Evolutionary conservation across 2,888 invertebrate genomes (phyloP), one percentile per base, ranked within the genome.

Genomic region (Elmis aenea): DNA sequence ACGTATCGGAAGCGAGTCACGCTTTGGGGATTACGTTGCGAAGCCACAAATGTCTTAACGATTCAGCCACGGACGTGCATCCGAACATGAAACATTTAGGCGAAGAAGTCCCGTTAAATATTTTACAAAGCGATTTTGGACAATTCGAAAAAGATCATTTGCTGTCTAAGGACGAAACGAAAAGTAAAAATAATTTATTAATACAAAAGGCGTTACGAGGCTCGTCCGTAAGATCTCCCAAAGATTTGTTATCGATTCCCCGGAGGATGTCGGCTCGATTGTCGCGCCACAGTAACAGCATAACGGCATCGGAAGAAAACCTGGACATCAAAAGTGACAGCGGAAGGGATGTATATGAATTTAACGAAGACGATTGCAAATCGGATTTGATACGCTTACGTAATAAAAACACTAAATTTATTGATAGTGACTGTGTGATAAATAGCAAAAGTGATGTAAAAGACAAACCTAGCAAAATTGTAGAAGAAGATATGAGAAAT

Each of bases 41-140:
- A 50, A 80, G 75, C 66, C 79, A 79, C 57, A 77, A 76, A 64
- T 71, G 75, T 45, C 69, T 79, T 25, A 58, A 50, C 26, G 64
- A 64, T 42, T 50, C 53, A 2, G 44, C 33, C 3, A 2, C 10
- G 6, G 40, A 40, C 5, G 18, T 6, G 18, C 5, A 5, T 18
- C 18, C 5, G 18, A 18, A 6, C 18, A 8, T 8, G 8, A 8
- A 18, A 18, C 18, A 8, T 5, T 5, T 8, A 6, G 18, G 18
- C 8, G 18, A 18, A 18, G 18, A 18, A 18, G 18, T 5, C 18
- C 18, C n/a, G n/a, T n/a, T n/a, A n/a, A n/a, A n/a, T n/a, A n/a
- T n/a, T n/a, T n/a, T n/a, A n/a, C n/a, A n/a, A n/a, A n/a, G n/a
- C n/a, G n/a, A n/a, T n/a, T n/a, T n/a, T n/a, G n/a, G n/a, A n/a